phyloP scores from a whole-genome alignment of 2,888 invertebrate genomes.

The Pelosia muscerda region DNA sequence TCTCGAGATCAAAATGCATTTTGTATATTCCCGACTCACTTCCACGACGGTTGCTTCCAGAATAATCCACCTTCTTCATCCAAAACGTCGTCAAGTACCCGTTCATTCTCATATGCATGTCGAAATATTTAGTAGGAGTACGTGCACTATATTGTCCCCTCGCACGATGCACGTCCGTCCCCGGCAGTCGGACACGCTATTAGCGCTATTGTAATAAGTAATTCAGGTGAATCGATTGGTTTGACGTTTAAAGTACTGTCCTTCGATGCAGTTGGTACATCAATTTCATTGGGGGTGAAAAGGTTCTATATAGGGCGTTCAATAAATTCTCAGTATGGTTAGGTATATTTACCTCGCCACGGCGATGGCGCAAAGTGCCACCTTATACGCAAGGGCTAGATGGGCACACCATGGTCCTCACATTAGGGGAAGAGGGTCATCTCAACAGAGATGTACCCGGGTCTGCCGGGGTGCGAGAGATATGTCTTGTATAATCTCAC shows the following conservation, averaged over 20 bases:
- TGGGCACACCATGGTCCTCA: too few species aligned
- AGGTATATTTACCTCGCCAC: too few species aligned
- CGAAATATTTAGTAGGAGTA: background rate
- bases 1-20: too few species aligned
- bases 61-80: background rate
- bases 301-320: background rate
- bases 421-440: too few species aligned
- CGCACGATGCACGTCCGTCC: slow-evolving; percentile 19
- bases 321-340: background rate
- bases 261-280: slow-evolving; percentile 14
- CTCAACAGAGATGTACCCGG: too few species aligned
- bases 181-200: slow-evolving; percentile 25
- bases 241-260: slow-evolving; percentile 26
- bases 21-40: slow-evolving; percentile 29
- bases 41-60: background rate
- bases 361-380: too few species aligned
- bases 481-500: too few species aligned
- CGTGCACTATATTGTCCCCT: slow-evolving; percentile 13
- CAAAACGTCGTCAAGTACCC: background rate
- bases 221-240: slow-evolving; percentile 46
- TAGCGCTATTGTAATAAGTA: slow-evolving; percentile 38
- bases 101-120: background rate
- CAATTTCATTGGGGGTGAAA: slow-evolving; percentile 9
- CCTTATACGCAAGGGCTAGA: too few species aligned
- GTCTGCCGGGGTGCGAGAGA: too few species aligned